Evolutionary conservation across 1,140 invertebrate genomes (phyloP).

Genomic region (Drosophila gunungcola): DNA sequence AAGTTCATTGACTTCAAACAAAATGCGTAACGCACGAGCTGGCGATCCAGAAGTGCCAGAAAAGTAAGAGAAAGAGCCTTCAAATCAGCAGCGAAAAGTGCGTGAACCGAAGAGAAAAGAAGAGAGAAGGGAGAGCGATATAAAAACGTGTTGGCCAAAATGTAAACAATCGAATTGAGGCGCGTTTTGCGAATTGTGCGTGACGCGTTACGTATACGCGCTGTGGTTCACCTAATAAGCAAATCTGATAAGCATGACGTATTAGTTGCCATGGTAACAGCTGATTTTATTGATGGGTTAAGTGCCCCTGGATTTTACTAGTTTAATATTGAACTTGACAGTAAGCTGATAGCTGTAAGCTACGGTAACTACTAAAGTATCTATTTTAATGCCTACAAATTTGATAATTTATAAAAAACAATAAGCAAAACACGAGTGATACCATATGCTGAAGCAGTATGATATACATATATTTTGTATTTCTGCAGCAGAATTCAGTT

Average conservation of each 20-base stretch:
- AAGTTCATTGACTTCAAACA: conserved; percentile 80
- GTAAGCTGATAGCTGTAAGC: background rate
- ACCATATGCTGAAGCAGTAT: background rate
- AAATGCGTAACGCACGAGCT: conserved; percentile 43
- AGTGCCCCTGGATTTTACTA: conserved; percentile 6
- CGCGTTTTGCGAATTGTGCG: conserved; percentile 60
- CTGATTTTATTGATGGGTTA: background rate
- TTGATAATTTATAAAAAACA: too few relatives aligned
- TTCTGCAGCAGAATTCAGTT: background rate
- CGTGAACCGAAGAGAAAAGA: conserved; percentile 29
- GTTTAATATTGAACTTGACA: background rate
- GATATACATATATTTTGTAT: background rate
- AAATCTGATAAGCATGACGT: conserved; percentile 47
- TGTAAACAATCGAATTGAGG: conserved; percentile 71
- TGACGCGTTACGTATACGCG: conserved; percentile 43
- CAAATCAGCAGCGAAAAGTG: conserved; percentile 24
- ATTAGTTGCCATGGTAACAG: conserved; percentile 23
- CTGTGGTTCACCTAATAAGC: conserved; percentile 11
- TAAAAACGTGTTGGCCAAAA: conserved; percentile 33
- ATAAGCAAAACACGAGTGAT: background rate
- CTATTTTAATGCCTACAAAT: too few relatives aligned
- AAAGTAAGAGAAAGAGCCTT: conserved; percentile 3
- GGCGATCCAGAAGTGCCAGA: background rate
- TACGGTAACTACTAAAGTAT: too few relatives aligned
- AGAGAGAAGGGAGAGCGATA: conserved; percentile 8